Conservation (phyloP, 2,888 invertebrate species). For the Chirona hameri region DNA sequence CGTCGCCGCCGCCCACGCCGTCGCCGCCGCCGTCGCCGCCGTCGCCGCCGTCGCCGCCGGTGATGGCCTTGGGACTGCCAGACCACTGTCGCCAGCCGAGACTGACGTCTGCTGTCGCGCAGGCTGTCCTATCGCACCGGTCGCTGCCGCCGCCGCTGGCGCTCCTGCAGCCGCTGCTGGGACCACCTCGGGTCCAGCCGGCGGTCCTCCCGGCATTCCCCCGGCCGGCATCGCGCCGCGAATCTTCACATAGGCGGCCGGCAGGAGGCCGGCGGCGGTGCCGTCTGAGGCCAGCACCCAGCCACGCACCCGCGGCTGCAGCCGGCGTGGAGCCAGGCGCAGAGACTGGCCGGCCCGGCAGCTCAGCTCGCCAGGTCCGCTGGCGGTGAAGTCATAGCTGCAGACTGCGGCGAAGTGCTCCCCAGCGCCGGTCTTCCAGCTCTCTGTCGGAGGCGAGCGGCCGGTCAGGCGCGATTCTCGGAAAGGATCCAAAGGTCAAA, state of each 20-base stretch:
- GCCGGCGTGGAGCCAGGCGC: conserved; percentile 73
- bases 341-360: conserved; percentile 72
- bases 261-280: conserved; percentile 52
- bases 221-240: not conserved
- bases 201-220: not conserved
- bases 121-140: not conserved
- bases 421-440: conserved; percentile 52
- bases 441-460: conserved; percentile 5
- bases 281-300: conserved; percentile 56
- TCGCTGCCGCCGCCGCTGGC: not conserved
- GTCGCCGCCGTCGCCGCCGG: too few relatives aligned
- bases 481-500: not conserved
- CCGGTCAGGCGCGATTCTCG: not conserved
- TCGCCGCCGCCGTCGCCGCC: too few relatives aligned
- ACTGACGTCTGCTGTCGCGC: not conserved
- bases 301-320: conserved; percentile 61
- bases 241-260: conserved; percentile 55
- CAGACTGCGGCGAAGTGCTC: conserved; percentile 56
- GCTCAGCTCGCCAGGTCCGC: conserved; percentile 65
- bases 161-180: not conserved
- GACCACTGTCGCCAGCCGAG: too few relatives aligned
- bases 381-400: conserved; percentile 69
- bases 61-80: too few relatives aligned
- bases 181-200: not conserved
- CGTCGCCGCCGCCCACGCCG: too few relatives aligned